A percentile compares a stretch with the other conserved stretches of the same genome.
Conservation (phyloP, 2,797 vertebrate species). For the Ceryle rudis region DNA sequence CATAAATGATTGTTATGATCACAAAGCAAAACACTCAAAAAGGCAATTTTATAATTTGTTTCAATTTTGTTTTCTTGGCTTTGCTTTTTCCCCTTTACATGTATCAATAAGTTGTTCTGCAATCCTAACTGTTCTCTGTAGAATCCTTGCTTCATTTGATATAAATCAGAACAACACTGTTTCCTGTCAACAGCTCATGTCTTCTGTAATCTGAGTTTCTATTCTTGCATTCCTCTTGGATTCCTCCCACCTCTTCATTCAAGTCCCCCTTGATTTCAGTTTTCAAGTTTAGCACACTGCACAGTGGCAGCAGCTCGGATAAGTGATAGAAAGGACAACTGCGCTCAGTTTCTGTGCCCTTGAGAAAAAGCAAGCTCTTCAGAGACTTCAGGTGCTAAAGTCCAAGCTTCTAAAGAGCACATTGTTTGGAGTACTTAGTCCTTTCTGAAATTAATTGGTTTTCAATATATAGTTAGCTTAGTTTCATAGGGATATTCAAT, state of each 20-base stretch:
- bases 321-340: not conserved
- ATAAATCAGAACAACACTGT: not conserved
- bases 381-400: not conserved
- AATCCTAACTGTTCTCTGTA: fast-evolving
- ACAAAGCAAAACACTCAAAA: not conserved
- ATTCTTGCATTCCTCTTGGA: not conserved
- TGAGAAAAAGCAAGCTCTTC: not conserved
- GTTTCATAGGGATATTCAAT: not conserved
- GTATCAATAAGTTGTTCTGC: not conserved
- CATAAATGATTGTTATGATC: not conserved
- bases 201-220: not conserved
- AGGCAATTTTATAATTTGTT: not conserved
- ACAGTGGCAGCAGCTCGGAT: not conserved
- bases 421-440: not conserved
- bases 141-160: not conserved
- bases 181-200: not conserved
- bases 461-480: not conserved
- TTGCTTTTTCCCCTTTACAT: not conserved
- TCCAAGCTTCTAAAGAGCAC: not conserved
- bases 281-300: not conserved
- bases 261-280: not conserved
- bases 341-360: not conserved
- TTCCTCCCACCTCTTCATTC: not conserved
- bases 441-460: not conserved
- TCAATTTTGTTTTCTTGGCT: not conserved